These are phyloP conservation scores for Drosophila parabipectinata DNA, from an alignment of 1,140 invertebrate genomes.

Conservation along the genomic window DNA sequence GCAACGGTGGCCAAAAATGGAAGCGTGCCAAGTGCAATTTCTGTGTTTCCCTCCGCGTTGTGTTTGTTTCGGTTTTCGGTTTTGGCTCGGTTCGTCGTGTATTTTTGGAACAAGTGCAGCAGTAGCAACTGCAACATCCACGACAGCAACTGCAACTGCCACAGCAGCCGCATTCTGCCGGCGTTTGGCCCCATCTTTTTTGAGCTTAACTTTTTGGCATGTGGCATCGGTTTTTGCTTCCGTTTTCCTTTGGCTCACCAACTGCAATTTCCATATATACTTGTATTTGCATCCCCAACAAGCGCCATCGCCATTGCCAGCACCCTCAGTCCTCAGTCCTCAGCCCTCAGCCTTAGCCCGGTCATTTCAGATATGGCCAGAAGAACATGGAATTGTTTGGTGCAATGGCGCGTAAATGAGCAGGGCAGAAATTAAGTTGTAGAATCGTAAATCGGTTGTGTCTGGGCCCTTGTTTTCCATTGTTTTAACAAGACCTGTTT, in stretches of 20 bases:
- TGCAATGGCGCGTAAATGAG: conserved; percentile 63
- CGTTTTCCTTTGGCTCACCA: conserved; percentile 28
- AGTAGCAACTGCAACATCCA: conserved; percentile 25
- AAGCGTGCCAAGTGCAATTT: conserved; percentile 60
- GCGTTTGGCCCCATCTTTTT: neutral
- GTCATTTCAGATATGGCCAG: conserved; percentile 36
- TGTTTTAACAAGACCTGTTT: conserved; percentile 9
- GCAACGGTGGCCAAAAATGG: conserved; percentile 52
- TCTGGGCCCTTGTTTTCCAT: conserved; percentile 28
- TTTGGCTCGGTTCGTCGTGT: conserved; percentile 19
- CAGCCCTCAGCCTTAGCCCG: conserved; percentile 4
- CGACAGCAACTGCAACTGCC: conserved; percentile 22
- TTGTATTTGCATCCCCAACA: conserved; percentile 32
- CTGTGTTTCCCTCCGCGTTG: conserved; percentile 15
- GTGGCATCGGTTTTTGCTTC: conserved; percentile 32
- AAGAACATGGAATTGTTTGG: conserved; percentile 39
- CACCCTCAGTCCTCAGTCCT: neutral
- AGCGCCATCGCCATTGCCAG: neutral
- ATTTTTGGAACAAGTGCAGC: conserved; percentile 59
- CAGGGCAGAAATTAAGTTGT: conserved; percentile 54
- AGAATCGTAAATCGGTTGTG: conserved; percentile 52
- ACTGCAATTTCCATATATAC: conserved; percentile 22
- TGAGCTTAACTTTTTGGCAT: conserved; percentile 36
- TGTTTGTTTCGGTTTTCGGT: conserved; percentile 26
- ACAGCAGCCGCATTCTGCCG: neutral